Evolutionary conservation across 2,797 vertebrate genomes (phyloP).

Genomic region (Peromyscus nudipes): DNA sequence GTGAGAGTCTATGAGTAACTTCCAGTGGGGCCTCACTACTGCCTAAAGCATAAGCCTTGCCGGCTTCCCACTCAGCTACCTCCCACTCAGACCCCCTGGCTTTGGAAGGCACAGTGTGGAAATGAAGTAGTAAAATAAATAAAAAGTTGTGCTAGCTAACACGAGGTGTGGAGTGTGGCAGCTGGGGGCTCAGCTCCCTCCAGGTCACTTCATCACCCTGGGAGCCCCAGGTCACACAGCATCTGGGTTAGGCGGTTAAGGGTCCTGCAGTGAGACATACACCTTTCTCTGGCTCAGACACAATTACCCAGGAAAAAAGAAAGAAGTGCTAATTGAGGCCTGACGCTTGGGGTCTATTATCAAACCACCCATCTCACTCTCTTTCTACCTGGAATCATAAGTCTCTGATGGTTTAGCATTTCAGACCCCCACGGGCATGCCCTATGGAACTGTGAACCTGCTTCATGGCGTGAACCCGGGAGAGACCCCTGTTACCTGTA

Average conservation of each 20-base stretch:
- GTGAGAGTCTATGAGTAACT: neutral
- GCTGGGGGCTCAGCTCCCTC: neutral
- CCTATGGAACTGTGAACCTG: slow-evolving; percentile 97
- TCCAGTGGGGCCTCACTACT: neutral
- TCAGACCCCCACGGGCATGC: slow-evolving; percentile 97
- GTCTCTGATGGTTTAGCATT: slow-evolving; percentile 90
- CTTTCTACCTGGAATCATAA: neutral
- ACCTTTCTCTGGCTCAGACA: neutral
- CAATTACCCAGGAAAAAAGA: neutral
- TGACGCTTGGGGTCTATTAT: neutral
- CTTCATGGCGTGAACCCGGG: slow-evolving; percentile 94
- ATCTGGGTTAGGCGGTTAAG: neutral
- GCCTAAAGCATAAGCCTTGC: neutral
- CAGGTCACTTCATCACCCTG: neutral
- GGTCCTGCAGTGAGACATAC: neutral
- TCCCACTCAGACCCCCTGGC: neutral
- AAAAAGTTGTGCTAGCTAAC: neutral
- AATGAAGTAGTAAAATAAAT: slow-evolving; percentile 6
- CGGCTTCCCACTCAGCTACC: neutral
- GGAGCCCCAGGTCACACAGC: neutral
- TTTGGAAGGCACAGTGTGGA: neutral
- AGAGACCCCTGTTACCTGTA: slow-evolving; percentile 97
- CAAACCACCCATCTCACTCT: neutral
- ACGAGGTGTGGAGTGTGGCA: neutral
- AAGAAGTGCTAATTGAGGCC: neutral